Evolutionary conservation across 2,888 invertebrate genomes (phyloP).

Genomic region (Drosophila multiciliata): DNA sequence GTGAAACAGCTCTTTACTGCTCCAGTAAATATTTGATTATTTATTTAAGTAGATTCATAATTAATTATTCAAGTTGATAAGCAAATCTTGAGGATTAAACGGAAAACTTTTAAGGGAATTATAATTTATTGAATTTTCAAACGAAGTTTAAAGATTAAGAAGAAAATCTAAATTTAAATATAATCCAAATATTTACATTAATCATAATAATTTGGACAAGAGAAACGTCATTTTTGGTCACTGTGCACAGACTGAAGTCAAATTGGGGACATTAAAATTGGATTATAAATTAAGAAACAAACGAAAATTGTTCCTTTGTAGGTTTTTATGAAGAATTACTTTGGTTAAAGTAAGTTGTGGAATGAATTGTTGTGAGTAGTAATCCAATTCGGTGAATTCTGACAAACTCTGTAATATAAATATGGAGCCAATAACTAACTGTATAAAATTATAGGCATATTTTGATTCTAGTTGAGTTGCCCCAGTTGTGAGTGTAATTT

Average conservation of each 20-base stretch:
- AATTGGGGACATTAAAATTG: not conserved
- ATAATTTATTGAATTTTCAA: not conserved
- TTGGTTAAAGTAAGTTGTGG: not conserved
- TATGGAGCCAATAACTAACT: not conserved
- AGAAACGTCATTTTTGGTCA: not conserved
- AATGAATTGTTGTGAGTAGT: not conserved
- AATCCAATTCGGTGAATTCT: not conserved
- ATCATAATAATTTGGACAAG: not conserved
- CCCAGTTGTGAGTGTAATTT: not conserved
- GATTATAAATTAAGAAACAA: not conserved
- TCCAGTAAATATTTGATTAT: not conserved
- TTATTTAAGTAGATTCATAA: not conserved
- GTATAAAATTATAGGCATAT: not conserved
- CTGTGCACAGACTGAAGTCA: not conserved
- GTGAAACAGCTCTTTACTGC: not conserved
- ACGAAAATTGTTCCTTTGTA: not conserved
- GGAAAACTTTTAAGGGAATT: not conserved
- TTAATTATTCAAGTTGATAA: not conserved
- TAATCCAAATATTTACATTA: not conserved
- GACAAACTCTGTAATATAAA: not conserved
- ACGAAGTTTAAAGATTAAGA: not conserved
- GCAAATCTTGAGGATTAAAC: not conserved
- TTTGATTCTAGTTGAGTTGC: not conserved
- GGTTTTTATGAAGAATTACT: not conserved
- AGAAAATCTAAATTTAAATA: not conserved